Evolutionary conservation across 2,113 vertebrate species (phyloP), one percentile per base, ranked within the genome.

Genomic region (Chaenogobius annularis): DNA sequence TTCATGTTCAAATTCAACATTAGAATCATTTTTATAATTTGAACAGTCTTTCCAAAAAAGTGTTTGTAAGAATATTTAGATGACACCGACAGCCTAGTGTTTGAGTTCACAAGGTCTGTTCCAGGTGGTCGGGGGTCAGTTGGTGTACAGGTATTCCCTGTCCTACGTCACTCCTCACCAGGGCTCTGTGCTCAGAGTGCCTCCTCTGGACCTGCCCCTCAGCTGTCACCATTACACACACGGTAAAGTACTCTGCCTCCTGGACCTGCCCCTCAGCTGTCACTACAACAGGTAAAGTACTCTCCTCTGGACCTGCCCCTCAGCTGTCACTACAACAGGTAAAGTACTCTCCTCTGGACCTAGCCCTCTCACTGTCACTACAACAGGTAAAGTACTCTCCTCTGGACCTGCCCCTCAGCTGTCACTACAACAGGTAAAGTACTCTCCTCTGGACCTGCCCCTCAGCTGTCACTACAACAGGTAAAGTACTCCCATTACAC

Each of bases 141-240:
- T 93, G 64, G 71, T 91, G 44, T 93, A 89, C 63, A 70, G 78
- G 14, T 86, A 79, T 54, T 20, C 35, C 0, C 56, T 92, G 26
- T 1, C 0, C 1, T 91, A 89, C 35, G 74, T 20, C 11, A 85
- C 91, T 3, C 83, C 82, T 46, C 72, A 48, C 1, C 83, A 88
- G 65, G 85, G 43, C 8, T 4, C n/a, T 0, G 55, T 91, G 20
- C 67, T 92, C 71, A 77, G 92, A 79, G 85, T 76, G 1, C 26
- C 73, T 19, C 84, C 89, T 0, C 81, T 92, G 2, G 20, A 63
- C 0, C 68, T 91, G 7, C 79, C 80, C 26, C 75, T 93, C 54
- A 77, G 88, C 43, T 92, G 91, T 67, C 23, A 67, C 12, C 91
- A 91, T 72, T 84, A 92, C 81, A 85, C n/a, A n/a, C n/a, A n/a